Evolutionary conservation across 2,113 vertebrate species (phyloP).

Genomic region (Indri indri): DNA sequence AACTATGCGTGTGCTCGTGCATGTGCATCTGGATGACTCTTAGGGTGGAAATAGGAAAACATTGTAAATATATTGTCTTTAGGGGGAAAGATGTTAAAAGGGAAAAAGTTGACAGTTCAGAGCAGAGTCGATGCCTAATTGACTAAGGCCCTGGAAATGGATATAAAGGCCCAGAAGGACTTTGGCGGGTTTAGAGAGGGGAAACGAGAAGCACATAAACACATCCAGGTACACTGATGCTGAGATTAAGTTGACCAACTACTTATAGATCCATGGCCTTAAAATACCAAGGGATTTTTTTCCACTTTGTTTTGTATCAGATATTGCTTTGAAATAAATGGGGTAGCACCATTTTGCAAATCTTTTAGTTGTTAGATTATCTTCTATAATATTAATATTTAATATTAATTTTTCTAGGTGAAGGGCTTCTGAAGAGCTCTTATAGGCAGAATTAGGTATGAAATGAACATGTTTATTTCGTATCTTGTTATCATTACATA

Average conservation of each 20-base stretch:
- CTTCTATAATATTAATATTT: neutral
- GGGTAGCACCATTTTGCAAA: neutral
- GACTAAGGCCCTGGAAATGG: no score
- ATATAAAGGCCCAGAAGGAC: neutral
- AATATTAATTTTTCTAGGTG: neutral
- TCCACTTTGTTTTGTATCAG: neutral
- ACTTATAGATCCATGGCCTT: neutral
- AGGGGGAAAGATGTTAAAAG: neutral
- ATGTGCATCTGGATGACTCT: accelerated
- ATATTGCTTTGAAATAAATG: neutral
- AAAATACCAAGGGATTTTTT: neutral
- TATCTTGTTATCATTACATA: neutral
- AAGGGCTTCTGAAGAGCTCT: neutral
- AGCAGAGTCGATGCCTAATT: neutral
- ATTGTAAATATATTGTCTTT: neutral
- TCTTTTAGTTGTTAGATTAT: neutral
- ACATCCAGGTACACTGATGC: accelerated
- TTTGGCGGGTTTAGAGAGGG: accelerated
- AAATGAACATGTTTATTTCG: neutral
- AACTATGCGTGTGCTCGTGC: no score
- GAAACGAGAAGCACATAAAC: neutral
- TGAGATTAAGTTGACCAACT: accelerated
- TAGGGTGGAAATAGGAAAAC: neutral
- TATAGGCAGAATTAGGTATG: neutral
- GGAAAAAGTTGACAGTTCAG: neutral